Base-by-base conservation (phyloP, 2,888 invertebrate species). In the Cecidostiba fungosa region DNA sequence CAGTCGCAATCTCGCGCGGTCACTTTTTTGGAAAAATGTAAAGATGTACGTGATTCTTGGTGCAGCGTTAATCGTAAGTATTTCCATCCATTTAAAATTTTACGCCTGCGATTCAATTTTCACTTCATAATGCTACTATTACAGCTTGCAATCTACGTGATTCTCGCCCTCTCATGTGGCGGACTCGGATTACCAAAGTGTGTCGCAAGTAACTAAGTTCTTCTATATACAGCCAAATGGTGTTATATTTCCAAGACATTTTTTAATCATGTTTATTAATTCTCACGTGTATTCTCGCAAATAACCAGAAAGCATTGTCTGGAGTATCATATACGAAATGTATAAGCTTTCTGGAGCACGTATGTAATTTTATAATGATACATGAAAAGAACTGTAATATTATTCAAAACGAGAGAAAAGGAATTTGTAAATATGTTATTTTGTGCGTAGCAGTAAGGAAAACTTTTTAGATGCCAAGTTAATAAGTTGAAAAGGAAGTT, bases 1-100 rank as follows among this genome's bases (percentile, higher is more conserved):
- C 5, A 98, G 98, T 89, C 95, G 98, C 91, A 97, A 97, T 88
- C 94, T 99, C 87, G 97, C 98, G 54, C 95, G 98, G 66, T 96
- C 97, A 23, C 95, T 98, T 94, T 98, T 98, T 94, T 98, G 98
- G 98, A 98, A 98, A 93, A 98, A 98, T 92, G 95, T 98, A 23
- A 98, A 98, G 93, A 95, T 98, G 91, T 98, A 98, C 90, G 95
- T 97, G 16, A 96, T 98, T 87, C 94, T 96, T 88, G 96, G 94
- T 32, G 93, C 94, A 5, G 94, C 96, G 80, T 94, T 97, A 76
- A 94, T 96, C 88, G 96, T 96, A 89, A 94, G 95, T 94, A 88
- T 77, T 26, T 19, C 14, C 14, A 39, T 78, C 0, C 36, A 50
- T 69, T 85, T 23, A 69, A 19, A 29, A 54, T 4, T 76, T 3